These are phyloP conservation scores for Euwallacea fornicatus DNA, from an alignment of 1,140 invertebrate genomes.

Conservation along the genomic window DNA sequence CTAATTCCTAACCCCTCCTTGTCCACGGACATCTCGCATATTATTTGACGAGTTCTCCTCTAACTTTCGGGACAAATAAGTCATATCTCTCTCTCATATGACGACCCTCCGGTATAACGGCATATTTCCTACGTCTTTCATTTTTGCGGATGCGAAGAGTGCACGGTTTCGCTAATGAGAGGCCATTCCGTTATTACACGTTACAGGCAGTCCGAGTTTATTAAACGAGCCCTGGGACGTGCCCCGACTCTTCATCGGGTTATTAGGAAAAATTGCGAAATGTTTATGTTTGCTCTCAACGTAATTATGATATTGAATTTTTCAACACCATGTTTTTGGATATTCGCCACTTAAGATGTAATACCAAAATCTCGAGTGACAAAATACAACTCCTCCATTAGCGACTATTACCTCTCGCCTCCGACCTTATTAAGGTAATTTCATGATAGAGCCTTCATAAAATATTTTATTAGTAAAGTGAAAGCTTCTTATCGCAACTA, in stretches of 20 bases:
- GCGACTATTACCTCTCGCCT: not conserved
- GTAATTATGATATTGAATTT: not conserved
- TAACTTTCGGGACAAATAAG: conserved; percentile 18
- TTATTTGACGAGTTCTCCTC: conserved; percentile 4
- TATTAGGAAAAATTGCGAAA: conserved; percentile 19
- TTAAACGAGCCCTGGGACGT: conserved; percentile 23
- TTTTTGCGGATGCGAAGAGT: conserved; percentile 17
- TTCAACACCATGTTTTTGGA: not conserved
- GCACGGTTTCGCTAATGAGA: conserved; percentile 28
- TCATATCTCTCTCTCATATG: conserved; percentile 12
- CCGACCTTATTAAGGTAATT: conserved; percentile 5
- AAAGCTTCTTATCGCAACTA: conserved; percentile 4
- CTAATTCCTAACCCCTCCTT: no score
- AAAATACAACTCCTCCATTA: not conserved
- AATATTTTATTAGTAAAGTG: conserved; percentile 5
- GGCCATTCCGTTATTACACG: conserved; percentile 25
- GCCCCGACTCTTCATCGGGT: conserved; percentile 1
- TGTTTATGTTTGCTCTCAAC: conserved; percentile 6
- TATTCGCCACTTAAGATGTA: no score
- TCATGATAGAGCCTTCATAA: not conserved
- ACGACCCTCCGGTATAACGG: conserved; percentile 15
- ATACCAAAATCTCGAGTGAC: not conserved
- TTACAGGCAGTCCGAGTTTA: conserved; percentile 20
- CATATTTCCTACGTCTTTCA: conserved; percentile 22
- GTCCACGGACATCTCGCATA: not conserved